Percentiles rank a stretch among this genome's conserved stretches.
These are phyloP conservation scores for Enteromius treurensis DNA, from an alignment of 2,797 vertebrate species.

Conservation along the genomic window DNA sequence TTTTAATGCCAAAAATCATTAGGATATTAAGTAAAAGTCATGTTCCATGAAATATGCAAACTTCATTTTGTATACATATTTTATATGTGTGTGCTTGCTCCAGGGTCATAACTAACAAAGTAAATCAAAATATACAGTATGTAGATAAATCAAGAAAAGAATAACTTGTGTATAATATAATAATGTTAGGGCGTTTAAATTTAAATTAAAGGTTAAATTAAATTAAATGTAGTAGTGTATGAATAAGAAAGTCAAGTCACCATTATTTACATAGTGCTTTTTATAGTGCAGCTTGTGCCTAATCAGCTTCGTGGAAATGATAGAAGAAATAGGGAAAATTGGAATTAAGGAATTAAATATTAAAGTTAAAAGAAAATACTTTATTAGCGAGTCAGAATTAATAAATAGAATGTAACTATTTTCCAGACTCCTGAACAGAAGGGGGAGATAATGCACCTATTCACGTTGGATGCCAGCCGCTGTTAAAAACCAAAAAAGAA, in stretches of 20 bases:
- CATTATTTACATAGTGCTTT: background rate
- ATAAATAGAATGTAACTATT: background rate
- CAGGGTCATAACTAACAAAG: too few relatives aligned
- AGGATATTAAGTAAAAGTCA: too few relatives aligned
- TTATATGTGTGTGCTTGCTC: too few relatives aligned
- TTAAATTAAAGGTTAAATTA: background rate
- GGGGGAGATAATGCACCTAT: background rate
- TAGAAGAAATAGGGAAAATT: background rate
- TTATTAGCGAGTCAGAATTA: background rate
- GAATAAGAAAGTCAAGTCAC: background rate
- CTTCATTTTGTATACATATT: too few relatives aligned
- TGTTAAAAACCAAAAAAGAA: background rate
- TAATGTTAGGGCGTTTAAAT: background rate
- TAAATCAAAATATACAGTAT: too few relatives aligned
- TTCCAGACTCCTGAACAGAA: background rate
- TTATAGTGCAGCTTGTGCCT: background rate
- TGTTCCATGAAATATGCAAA: too few relatives aligned
- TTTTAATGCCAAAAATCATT: too few relatives aligned
- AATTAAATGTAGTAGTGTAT: background rate
- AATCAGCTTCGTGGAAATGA: background rate
- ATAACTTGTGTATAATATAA: background rate
- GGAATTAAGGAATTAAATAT: background rate
- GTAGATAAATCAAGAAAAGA: background rate
- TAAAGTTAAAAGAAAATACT: background rate
- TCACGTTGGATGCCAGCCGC: background rate